Percentiles rank a stretch among this genome's conserved stretches.
These are phyloP conservation scores for Papilio helenus DNA, from an alignment of 1,140 invertebrate genomes.

Conservation along the genomic window DNA sequence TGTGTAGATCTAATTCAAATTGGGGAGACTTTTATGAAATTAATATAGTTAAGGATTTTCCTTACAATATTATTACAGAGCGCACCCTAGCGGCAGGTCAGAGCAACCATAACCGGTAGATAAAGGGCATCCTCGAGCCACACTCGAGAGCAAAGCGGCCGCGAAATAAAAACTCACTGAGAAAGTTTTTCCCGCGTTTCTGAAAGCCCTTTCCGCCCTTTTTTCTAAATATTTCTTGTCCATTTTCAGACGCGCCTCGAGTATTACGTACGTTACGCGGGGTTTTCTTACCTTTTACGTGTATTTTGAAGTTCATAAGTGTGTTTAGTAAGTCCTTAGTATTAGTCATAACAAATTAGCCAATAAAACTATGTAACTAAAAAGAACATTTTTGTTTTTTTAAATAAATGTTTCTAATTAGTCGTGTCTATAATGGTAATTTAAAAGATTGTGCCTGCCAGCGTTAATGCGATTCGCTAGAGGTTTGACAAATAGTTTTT, in stretches of 20 bases:
- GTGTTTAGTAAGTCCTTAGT: not conserved
- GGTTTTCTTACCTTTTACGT: not conserved
- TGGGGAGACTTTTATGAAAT: not conserved
- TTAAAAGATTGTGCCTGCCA: no score
- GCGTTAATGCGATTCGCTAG: no score
- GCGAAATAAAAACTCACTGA: slow-evolving; percentile 27
- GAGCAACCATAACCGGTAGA: slow-evolving; percentile 25
- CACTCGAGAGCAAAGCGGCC: slow-evolving; percentile 28
- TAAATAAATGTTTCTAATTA: no score
- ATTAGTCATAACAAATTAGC: no score
- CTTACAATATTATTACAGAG: not conserved
- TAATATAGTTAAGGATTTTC: not conserved
- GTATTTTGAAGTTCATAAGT: not conserved
- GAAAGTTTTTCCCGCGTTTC: slow-evolving; percentile 30
- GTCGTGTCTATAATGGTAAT: no score
- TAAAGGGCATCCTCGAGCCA: slow-evolving; percentile 29
- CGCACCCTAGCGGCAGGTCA: slow-evolving; percentile 22
- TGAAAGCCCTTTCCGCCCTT: slow-evolving; percentile 13
- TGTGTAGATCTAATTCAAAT: not conserved
- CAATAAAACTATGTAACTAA: no score
- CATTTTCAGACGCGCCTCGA: not conserved
- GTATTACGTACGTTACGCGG: not conserved
- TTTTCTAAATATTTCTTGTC: not conserved
- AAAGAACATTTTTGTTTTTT: no score
- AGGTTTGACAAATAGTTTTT: no score